Evolutionary conservation across 1,140 invertebrate species (phyloP).

Genomic region (Teleogryllus occipitalis): DNA sequence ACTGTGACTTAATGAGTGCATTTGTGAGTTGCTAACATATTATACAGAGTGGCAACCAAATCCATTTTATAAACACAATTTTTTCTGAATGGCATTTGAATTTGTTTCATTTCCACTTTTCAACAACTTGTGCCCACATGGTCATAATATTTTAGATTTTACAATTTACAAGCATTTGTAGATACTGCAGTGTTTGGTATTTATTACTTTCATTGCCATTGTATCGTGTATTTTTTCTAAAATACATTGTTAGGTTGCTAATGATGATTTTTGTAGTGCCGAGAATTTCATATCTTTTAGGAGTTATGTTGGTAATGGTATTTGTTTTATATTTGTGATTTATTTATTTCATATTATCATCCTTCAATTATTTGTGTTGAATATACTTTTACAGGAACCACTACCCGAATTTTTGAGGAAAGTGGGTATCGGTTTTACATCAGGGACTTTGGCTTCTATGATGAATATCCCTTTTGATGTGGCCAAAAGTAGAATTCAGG

Average conservation of each 20-base stretch:
- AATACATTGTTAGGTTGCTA: neutral
- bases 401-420: slow-evolving; percentile 57
- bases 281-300: neutral
- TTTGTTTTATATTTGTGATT: neutral
- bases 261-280: neutral
- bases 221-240: neutral
- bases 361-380: neutral
- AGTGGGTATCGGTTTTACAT: slow-evolving; percentile 71
- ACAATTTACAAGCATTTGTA: too few relatives aligned
- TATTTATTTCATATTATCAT: neutral
- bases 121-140: too few relatives aligned
- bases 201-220: too few relatives aligned
- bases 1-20: too few relatives aligned
- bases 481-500: slow-evolving; percentile 89
- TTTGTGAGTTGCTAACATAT: too few relatives aligned
- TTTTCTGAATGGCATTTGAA: neutral
- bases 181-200: too few relatives aligned
- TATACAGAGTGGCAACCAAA: too few relatives aligned
- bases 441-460: slow-evolving; percentile 73
- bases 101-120: neutral
- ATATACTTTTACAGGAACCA: slow-evolving; percentile 48
- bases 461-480: slow-evolving; percentile 94
- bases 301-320: neutral
- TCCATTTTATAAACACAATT: neutral
- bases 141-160: too few relatives aligned